Conservation (phyloP, 2,888 invertebrate species). For the Drosophila prolongata region DNA sequence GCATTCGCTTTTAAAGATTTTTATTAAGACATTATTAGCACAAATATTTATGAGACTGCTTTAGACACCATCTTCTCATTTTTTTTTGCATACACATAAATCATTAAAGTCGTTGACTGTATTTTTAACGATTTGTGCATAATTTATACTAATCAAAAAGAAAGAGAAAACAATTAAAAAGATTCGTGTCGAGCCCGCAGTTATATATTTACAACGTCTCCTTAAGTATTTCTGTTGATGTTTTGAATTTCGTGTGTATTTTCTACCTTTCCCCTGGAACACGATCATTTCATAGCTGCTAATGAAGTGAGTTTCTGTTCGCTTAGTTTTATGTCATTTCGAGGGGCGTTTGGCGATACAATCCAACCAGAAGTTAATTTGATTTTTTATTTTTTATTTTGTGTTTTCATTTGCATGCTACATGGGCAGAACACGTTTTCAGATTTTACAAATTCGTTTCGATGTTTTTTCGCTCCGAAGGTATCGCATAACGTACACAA, state of each 20-base stretch:
- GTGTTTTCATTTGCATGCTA: conserved; percentile 40
- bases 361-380: conserved; percentile 43
- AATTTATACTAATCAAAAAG: conserved; percentile 53
- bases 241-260: conserved; percentile 11
- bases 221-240: conserved; percentile 27
- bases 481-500: conserved; percentile 39
- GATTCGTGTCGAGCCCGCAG: conserved; percentile 73
- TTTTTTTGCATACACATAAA: conserved; percentile 56
- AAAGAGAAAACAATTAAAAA: conserved; percentile 53
- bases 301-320: conserved; percentile 64
- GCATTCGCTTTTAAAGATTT: conserved; percentile 3
- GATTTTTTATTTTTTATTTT: conserved; percentile 34
- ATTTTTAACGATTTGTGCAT: conserved; percentile 71
- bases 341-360: not conserved
- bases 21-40: conserved; percentile 75
- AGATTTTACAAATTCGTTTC: conserved; percentile 63
- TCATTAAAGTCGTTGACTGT: conserved; percentile 49
- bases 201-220: conserved; percentile 55
- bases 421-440: conserved; percentile 45
- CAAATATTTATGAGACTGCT: conserved; percentile 40
- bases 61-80: conserved; percentile 19
- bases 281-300: conserved; percentile 55
- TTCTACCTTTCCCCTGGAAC: conserved; percentile 17
- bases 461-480: conserved; percentile 30
- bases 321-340: conserved; percentile 60